These are phyloP conservation scores for Nesidiocoris tenuis DNA, from an alignment of 2,888 invertebrate genomes.

Conservation along the genomic window DNA sequence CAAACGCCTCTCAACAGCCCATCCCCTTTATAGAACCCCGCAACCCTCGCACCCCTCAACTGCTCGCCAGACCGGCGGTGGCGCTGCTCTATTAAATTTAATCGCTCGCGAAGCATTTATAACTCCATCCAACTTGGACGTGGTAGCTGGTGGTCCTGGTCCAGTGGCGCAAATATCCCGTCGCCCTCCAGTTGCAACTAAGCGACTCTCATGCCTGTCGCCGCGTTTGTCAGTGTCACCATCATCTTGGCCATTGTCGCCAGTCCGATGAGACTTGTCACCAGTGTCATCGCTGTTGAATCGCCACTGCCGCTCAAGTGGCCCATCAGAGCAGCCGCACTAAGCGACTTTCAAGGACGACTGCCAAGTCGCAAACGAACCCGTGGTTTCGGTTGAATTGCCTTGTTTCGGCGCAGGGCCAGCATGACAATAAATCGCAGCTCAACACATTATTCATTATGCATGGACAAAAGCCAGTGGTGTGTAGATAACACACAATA, in stretches of 20 bases:
- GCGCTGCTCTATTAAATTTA: slow-evolving; percentile 40
- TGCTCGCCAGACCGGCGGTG: neutral
- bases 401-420: too few relatives aligned
- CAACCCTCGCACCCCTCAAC: too few relatives aligned
- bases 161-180: neutral
- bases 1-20: neutral
- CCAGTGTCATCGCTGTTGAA: neutral
- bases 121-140: neutral
- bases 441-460: too few relatives aligned
- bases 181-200: neutral
- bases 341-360: neutral
- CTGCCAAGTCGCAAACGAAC: too few relatives aligned
- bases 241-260: neutral
- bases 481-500: too few relatives aligned
- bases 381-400: too few relatives aligned
- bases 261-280: neutral
- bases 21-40: too few relatives aligned
- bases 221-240: neutral
- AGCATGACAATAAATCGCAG: too few relatives aligned
- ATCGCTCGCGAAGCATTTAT: slow-evolving; percentile 33
- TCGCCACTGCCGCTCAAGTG: neutral
- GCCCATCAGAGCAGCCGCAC: neutral
- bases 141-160: neutral
- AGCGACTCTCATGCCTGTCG: neutral
- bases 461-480: too few relatives aligned